A percentile compares a stretch with the other conserved stretches of the same genome.
Evolutionary conservation across 2,113 vertebrate genomes (phyloP).

Genomic region (Acanthochromis polyacanthus): DNA sequence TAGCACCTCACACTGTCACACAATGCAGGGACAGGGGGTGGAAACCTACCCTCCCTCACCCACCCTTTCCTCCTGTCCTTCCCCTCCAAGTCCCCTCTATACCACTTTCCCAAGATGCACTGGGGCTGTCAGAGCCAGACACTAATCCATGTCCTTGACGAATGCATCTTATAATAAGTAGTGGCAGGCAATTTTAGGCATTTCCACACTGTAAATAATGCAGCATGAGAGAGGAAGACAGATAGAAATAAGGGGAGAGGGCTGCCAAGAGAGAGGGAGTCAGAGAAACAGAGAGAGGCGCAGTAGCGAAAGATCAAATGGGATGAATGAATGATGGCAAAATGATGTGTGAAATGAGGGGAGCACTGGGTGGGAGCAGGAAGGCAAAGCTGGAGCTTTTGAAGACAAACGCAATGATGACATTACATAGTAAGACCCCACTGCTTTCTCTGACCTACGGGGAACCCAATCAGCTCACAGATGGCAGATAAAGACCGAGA

Average conservation of each 20-base stretch:
- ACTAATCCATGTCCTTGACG: slow-evolving; percentile 78
- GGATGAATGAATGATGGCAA: slow-evolving; percentile 60
- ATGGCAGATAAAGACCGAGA: slow-evolving; percentile 20
- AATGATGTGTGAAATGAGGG: slow-evolving; percentile 75
- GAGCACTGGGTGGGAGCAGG: slow-evolving; percentile 29
- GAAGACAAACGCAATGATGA: slow-evolving; percentile 59
- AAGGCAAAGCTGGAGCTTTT: slow-evolving; percentile 40
- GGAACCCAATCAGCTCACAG: slow-evolving; percentile 14
- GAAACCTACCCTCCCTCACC: slow-evolving; percentile 12
- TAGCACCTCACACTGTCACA: slow-evolving; percentile 50
- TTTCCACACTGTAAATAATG: slow-evolving; percentile 82
- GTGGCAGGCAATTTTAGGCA: slow-evolving; percentile 82
- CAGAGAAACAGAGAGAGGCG: slow-evolving; percentile 16
- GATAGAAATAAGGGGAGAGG: slow-evolving; percentile 11
- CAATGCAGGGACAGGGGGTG: slow-evolving; percentile 30
- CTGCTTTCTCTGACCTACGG: slow-evolving; percentile 24
- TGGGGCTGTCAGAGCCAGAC: slow-evolving; percentile 69
- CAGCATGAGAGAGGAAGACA: slow-evolving; percentile 47
- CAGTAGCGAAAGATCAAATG: slow-evolving; percentile 42
- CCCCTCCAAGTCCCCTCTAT: slow-evolving; percentile 37
- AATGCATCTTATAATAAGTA: slow-evolving; percentile 83
- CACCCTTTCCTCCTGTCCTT: slow-evolving; percentile 5
- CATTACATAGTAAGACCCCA: slow-evolving; percentile 18
- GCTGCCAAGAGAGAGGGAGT: slow-evolving; percentile 19
- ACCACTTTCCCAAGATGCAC: slow-evolving; percentile 71